A percentile compares a stretch with the other conserved stretches of the same genome.
These are phyloP conservation scores for Oxyruncus cristatus DNA, from an alignment of 2,113 vertebrate genomes.

Conservation along the genomic window DNA sequence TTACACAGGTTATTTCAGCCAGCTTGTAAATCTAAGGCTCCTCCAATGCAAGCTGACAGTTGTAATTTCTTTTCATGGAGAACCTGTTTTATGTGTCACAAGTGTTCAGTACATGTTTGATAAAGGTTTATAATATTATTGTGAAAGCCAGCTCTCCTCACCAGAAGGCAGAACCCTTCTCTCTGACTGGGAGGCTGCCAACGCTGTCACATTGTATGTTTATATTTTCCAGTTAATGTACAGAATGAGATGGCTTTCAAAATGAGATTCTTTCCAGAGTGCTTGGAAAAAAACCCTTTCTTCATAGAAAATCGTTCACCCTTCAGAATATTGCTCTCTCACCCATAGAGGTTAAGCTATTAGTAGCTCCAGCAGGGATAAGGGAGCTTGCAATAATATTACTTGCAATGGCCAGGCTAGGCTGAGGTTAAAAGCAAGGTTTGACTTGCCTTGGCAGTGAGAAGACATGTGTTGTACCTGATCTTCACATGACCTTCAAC, in stretches of 20 bases:
- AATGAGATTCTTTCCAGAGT: constrained; percentile 39
- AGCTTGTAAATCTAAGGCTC: constrained; percentile 79
- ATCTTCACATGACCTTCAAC: not conserved
- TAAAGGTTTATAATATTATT: constrained; percentile 75
- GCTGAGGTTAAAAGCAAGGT: not conserved
- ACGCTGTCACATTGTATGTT: constrained; percentile 77
- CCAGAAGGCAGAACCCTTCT: constrained; percentile 68
- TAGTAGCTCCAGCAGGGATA: not conserved
- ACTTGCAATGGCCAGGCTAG: not conserved
- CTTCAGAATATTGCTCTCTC: not conserved
- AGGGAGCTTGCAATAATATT: not conserved
- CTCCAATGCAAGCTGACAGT: constrained; percentile 78
- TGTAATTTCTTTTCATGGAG: constrained; percentile 82
- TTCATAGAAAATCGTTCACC: not conserved
- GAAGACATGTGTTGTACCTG: not conserved
- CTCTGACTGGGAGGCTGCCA: constrained; percentile 72
- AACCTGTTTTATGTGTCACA: constrained; percentile 83
- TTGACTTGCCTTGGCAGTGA: not conserved
- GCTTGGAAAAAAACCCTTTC: not conserved
- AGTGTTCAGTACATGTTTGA: constrained; percentile 80
- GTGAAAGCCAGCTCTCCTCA: constrained; percentile 74
- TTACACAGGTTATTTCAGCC: constrained; percentile 70
- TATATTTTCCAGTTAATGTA: constrained; percentile 61
- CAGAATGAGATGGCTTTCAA: constrained; percentile 14
- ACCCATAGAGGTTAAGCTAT: constrained; percentile 1